Base-by-base conservation (phyloP, 2,113 vertebrate species). In the Benitochromis conjunctus region DNA sequence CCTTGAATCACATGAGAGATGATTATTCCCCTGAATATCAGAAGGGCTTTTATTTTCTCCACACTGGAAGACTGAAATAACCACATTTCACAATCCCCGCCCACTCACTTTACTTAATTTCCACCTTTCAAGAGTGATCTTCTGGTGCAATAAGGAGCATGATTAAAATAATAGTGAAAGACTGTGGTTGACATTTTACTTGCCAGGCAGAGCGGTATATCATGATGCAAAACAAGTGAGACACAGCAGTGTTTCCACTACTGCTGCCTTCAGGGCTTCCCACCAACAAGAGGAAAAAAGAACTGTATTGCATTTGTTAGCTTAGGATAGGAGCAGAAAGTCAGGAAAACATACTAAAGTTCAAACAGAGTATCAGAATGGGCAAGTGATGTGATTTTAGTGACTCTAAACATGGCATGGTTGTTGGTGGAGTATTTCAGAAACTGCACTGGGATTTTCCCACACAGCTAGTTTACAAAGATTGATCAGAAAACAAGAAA, bases 101-200 rank as follows among this genome's bases (percentile, higher is more conserved):
- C 77, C 29, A 87, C 78, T 89, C 81, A 51, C 9, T 55, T 82
- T 88, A 51, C 62, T 71, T 92, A 57, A 85, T 92, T 88, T 91
- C 74, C 83, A 91, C 84, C 81, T 91, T 85, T 86, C 84, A 86
- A 71, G 9, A 8, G 13, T 56, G 84, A 88, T 89, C 69, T 64
- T 55, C 21, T 62, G 76, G 29, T 62, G 60, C 26, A 79, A 91
- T 82, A 83, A 83, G 69, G 18, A 90, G 51, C 3, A 1, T 11
- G 51, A 81, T 86, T 79, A 88, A 91, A 90, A 90, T 85, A 83
- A 80, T 54, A 76, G 18, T 76, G 26, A 76, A 76, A 76, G 24
- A 53, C 26, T 76, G 71, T 53, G 71, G 69, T 76, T 51, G 24
- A 19, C 24, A 19, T n/a, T 76, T 53, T 53, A 53, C 26, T 76